A percentile compares a stretch with the other conserved stretches of the same genome.
These are phyloP conservation scores for Ephestia elutella DNA, from an alignment of 1,140 invertebrate species.

Conservation along the genomic window DNA sequence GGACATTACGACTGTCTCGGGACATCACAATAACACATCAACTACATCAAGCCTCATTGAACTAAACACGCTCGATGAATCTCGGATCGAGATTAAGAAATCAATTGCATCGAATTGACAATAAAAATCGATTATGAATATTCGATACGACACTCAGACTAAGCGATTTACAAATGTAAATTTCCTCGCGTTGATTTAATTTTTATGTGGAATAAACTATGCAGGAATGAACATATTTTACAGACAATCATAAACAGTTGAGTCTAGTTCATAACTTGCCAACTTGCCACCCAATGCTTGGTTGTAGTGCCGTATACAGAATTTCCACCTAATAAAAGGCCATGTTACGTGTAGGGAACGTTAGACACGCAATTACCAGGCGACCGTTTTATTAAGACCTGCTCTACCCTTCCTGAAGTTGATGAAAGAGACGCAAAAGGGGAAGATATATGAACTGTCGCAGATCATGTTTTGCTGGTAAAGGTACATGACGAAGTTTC, in stretches of 20 bases:
- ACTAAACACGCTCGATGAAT: slow-evolving; percentile 57
- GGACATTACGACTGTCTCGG: slow-evolving; percentile 59
- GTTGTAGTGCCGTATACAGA: slow-evolving; percentile 64
- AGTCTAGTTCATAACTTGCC: slow-evolving; percentile 45
- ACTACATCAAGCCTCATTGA: slow-evolving; percentile 64
- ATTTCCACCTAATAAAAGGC: slow-evolving; percentile 73
- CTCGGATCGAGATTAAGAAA: slow-evolving; percentile 45
- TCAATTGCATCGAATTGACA: slow-evolving; percentile 34
- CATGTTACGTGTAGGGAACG: slow-evolving; percentile 67
- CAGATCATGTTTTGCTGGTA: slow-evolving; percentile 49
- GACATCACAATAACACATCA: slow-evolving; percentile 65
- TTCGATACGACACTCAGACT: slow-evolving; percentile 6
- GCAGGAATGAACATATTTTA: background rate
- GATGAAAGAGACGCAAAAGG: slow-evolving; percentile 32
- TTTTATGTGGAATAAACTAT: background rate
- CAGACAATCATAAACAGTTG: slow-evolving; percentile 13
- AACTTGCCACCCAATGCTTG: slow-evolving; percentile 48
- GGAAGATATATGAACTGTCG: slow-evolving; percentile 44
- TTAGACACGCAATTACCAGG: slow-evolving; percentile 63
- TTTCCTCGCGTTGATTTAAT: slow-evolving; percentile 12
- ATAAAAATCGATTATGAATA: slow-evolving; percentile 35
- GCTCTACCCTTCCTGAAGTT: slow-evolving; percentile 32
- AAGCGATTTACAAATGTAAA: slow-evolving; percentile 32
- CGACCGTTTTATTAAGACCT: slow-evolving; percentile 51
- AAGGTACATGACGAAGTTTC: slow-evolving; percentile 54